Evolutionary conservation across 2,113 vertebrate genomes (phyloP).

Genomic region (Neomonachus schauinslandi): DNA sequence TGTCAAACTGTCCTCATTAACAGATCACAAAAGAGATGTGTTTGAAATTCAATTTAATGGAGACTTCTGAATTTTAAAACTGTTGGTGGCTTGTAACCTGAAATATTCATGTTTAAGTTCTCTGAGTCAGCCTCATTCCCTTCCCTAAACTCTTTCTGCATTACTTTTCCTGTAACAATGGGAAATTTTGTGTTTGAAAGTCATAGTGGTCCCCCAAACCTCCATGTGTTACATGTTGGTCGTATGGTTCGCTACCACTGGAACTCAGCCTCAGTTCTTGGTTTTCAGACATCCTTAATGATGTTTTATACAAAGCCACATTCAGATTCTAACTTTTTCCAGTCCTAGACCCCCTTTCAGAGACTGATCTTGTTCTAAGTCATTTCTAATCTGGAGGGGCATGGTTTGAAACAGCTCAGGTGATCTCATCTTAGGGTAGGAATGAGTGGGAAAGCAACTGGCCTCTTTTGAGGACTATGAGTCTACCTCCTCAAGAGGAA

Average conservation of each 20-base stretch:
- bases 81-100: slow-evolving; percentile 49
- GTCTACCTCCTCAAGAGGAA: not conserved
- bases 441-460: not conserved
- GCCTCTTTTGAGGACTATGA: not conserved
- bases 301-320: not conserved
- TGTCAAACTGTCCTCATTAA: slow-evolving; percentile 82
- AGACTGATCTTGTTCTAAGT: not conserved
- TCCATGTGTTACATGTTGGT: not conserved
- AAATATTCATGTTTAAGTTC: slow-evolving; percentile 66
- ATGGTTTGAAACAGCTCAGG: not conserved
- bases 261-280: not conserved
- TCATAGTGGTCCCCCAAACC: not conserved
- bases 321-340: not conserved
- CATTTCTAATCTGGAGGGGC: not conserved
- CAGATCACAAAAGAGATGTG: slow-evolving; percentile 71
- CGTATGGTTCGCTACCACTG: not conserved
- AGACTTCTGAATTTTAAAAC: slow-evolving; percentile 70
- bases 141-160: not conserved
- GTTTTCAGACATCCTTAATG: not conserved
- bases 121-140: slow-evolving; percentile 50
- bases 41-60: slow-evolving; percentile 75
- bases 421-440: not conserved
- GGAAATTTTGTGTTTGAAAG: slow-evolving; percentile 16
- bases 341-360: not conserved
- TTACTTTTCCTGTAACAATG: slow-evolving; percentile 25